Evolutionary conservation across 2,113 vertebrate species (phyloP).

Genomic region (Tor tambroides): DNA sequence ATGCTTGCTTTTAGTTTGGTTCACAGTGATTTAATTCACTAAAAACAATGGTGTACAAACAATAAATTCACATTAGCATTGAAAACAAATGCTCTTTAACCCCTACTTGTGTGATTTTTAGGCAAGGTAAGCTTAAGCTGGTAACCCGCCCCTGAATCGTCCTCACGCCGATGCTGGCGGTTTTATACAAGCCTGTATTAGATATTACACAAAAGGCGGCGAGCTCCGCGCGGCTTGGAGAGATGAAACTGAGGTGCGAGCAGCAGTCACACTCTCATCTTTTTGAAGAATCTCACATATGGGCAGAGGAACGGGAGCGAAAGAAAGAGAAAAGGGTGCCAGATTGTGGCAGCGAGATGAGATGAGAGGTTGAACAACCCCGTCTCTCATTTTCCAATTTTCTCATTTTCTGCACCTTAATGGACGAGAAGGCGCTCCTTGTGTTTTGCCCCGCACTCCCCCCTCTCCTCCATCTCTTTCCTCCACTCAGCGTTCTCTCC

Average conservation of each 20-base stretch:
- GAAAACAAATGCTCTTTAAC: neutral
- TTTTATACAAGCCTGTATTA: slow-evolving; percentile 25
- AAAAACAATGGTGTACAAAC: neutral
- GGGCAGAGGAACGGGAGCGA: neutral
- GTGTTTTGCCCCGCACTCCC: slow-evolving; percentile 12
- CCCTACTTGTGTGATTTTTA: neutral
- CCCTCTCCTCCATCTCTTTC: neutral
- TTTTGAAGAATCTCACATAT: slow-evolving; percentile 38
- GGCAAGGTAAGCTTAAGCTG: neutral
- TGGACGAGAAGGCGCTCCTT: slow-evolving; percentile 39
- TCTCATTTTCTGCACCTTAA: slow-evolving; percentile 50
- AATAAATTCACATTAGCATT: neutral
- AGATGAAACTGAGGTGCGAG: slow-evolving; percentile 41
- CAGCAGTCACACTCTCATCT: slow-evolving; percentile 40
- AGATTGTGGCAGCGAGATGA: slow-evolving; percentile 33
- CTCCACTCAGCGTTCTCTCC: slow-evolving; percentile 55
- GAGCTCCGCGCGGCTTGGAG: neutral
- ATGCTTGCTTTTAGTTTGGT: neutral
- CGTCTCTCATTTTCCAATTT: slow-evolving; percentile 48
- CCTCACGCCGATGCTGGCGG: neutral
- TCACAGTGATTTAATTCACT: neutral
- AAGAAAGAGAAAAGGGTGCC: slow-evolving; percentile 17
- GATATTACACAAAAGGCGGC: neutral
- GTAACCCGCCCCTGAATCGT: neutral
- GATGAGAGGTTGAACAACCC: slow-evolving; percentile 48